phyloP scores from a whole-genome alignment of 1,140 invertebrate genomes.

The Drosophila hydei region DNA sequence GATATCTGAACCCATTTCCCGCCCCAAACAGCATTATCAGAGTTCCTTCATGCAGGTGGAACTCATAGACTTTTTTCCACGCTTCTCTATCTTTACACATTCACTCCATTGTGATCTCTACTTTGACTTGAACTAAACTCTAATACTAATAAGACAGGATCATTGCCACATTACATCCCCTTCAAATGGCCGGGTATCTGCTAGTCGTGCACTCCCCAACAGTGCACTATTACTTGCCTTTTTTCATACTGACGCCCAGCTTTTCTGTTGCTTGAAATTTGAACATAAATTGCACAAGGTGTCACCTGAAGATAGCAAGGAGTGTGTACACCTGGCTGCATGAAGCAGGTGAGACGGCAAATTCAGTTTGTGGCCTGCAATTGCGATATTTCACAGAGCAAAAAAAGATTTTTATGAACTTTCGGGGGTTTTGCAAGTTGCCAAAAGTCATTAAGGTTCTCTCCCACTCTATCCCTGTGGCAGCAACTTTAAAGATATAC shows the following conservation, averaged over 20 bases:
- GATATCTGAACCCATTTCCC: too few species aligned
- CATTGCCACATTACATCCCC: too few species aligned
- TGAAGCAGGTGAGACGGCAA: conserved; percentile 24
- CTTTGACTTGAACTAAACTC: too few species aligned
- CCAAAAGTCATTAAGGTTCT: conserved; percentile 68
- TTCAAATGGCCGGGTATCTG: too few species aligned
- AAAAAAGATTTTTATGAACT: conserved; percentile 66
- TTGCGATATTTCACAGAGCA: conserved; percentile 71
- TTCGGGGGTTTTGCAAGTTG: conserved; percentile 58
- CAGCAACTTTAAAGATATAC: conserved; percentile 26
- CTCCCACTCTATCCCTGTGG: background rate
- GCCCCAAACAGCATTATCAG: too few species aligned
- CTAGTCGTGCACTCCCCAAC: too few species aligned
- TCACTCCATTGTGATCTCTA: too few species aligned
- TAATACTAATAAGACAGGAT: too few species aligned
- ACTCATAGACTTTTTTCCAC: too few species aligned
- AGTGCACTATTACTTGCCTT: conserved; percentile 7
- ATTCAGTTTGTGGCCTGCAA: conserved; percentile 21
- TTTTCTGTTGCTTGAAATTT: conserved; percentile 47
- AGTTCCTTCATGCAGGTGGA: too few species aligned
- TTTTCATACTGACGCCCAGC: conserved; percentile 21
- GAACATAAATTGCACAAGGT: conserved; percentile 76
- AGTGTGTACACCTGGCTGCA: conserved; percentile 33
- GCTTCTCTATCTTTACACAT: too few species aligned
- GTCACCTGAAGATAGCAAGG: conserved; percentile 69